Evolutionary conservation across 1,140 invertebrate species (phyloP).

Genomic region (Anthonomus grandis): DNA sequence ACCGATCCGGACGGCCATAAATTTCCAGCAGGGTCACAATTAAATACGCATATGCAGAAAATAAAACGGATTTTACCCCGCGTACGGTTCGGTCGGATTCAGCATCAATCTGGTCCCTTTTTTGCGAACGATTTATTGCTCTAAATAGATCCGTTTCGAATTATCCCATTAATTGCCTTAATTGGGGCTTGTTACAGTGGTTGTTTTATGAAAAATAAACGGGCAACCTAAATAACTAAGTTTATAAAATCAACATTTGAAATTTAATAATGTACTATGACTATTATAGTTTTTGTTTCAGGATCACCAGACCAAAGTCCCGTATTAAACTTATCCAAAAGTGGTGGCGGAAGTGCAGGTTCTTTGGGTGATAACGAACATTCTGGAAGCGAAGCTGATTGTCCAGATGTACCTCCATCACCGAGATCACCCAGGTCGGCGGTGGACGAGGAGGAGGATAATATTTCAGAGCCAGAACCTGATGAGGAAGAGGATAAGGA

Average conservation of each 20-base stretch:
- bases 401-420: slow-evolving; percentile 52
- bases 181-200: not conserved
- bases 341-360: slow-evolving; percentile 65
- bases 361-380: slow-evolving; percentile 54
- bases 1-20: slow-evolving; percentile 31
- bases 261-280: too few relatives aligned
- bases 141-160: slow-evolving; percentile 4
- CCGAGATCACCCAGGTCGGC: slow-evolving; percentile 61
- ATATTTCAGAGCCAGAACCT: slow-evolving; percentile 71
- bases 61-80: slow-evolving; percentile 28
- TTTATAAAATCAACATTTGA: too few relatives aligned
- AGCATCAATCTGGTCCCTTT: slow-evolving; percentile 15
- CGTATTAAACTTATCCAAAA: slow-evolving; percentile 85
- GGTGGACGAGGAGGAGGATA: slow-evolving; percentile 72
- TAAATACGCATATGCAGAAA: slow-evolving; percentile 42
- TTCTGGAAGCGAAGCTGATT: slow-evolving; percentile 60
- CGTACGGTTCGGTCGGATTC: not conserved
- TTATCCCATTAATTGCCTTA: slow-evolving; percentile 8
- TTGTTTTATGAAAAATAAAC: not conserved
- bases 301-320: slow-evolving; percentile 87
- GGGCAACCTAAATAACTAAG: too few relatives aligned
- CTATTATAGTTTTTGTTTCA: slow-evolving; percentile 48
- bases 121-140: slow-evolving; percentile 7
- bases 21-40: slow-evolving; percentile 32
- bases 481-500: slow-evolving; percentile 84